Conservation (phyloP, 2,888 invertebrate genomes). For the Patella caerulea region DNA sequence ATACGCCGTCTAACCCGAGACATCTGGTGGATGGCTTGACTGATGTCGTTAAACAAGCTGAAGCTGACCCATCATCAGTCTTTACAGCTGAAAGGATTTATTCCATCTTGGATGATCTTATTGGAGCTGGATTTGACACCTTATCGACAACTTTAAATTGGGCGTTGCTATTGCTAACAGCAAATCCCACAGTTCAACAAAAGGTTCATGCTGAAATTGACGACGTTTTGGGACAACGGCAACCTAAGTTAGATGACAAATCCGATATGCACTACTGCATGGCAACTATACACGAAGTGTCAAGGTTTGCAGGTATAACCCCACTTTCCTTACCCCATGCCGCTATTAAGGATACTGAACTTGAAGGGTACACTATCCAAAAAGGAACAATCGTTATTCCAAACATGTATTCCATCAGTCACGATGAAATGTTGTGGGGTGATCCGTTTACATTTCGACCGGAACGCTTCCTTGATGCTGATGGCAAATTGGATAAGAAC, state of each 20-base stretch:
- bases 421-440: slow-evolving; percentile 32
- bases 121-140: slow-evolving; percentile 54
- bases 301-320: slow-evolving; percentile 38
- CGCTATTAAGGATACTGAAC: slow-evolving; percentile 34
- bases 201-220: slow-evolving; percentile 51
- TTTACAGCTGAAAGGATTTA: slow-evolving; percentile 32
- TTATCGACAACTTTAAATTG: slow-evolving; percentile 42
- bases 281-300: slow-evolving; percentile 45
- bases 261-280: slow-evolving; percentile 39
- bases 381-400: slow-evolving; percentile 37
- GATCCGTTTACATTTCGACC: slow-evolving; percentile 36
- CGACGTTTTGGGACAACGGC: slow-evolving; percentile 36
- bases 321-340: slow-evolving; percentile 49
- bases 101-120: slow-evolving; percentile 40
- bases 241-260: slow-evolving; percentile 33
- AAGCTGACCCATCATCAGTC: slow-evolving; percentile 9
- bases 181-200: slow-evolving; percentile 40
- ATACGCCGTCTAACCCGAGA: slow-evolving; percentile 32
- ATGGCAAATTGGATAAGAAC: slow-evolving; percentile 20
- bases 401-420: slow-evolving; percentile 28
- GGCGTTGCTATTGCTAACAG: slow-evolving; percentile 41
- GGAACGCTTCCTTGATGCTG: slow-evolving; percentile 28
- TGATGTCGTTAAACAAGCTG: slow-evolving; percentile 16
- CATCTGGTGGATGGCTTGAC: slow-evolving; percentile 52
- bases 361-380: slow-evolving; percentile 32